These are phyloP conservation scores for Malurus leucopterus DNA, from an alignment of 2,797 vertebrate species.

Conservation along the genomic window DNA sequence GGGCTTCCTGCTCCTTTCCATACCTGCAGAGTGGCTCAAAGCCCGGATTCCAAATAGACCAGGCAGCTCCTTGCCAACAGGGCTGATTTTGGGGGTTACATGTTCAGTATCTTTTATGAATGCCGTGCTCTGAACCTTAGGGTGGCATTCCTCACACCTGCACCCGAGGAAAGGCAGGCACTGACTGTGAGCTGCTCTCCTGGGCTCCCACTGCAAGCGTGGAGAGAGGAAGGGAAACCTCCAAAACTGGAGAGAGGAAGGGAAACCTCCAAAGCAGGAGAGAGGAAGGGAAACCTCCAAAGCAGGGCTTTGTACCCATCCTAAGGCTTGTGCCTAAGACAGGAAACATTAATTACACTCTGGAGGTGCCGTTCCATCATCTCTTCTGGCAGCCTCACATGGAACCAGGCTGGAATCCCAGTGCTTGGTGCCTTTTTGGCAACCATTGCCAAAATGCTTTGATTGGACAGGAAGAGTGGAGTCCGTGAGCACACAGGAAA, in stretches of 20 bases:
- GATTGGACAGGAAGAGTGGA: not conserved
- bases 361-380: not conserved
- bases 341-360: not conserved
- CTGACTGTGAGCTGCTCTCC: not conserved
- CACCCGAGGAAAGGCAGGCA: not conserved
- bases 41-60: not conserved
- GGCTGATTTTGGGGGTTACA: not conserved
- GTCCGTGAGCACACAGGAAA: not conserved
- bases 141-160: not conserved
- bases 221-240: not conserved
- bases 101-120: not conserved
- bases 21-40: not conserved
- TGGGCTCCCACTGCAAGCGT: not conserved
- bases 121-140: not conserved
- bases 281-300: not conserved
- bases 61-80: not conserved
- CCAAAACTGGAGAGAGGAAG: not conserved
- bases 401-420: not conserved
- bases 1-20: not conserved
- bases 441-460: not conserved
- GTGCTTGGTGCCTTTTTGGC: not conserved
- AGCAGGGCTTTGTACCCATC: not conserved
- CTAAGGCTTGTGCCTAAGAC: not conserved
- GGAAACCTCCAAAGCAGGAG: not conserved
- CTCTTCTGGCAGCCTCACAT: not conserved